Base-by-base conservation (phyloP, 1,140 invertebrate species). In the Aplysia californica region DNA sequence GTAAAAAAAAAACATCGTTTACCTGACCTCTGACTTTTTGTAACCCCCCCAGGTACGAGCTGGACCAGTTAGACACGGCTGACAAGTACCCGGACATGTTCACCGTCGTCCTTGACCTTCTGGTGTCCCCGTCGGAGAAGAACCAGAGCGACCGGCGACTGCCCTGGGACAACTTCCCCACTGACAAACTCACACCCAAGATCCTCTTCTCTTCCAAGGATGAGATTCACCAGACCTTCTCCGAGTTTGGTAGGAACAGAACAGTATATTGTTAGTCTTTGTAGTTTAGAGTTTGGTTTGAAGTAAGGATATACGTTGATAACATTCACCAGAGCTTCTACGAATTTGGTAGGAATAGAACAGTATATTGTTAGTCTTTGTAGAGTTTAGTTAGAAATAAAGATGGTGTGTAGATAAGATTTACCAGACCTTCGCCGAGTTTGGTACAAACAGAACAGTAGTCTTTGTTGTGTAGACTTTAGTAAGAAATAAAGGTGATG, bases 1-100 rank as follows among this genome's bases (percentile, higher is more conserved):
- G n/a, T n/a, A n/a, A n/a, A n/a, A n/a, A n/a, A n/a, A n/a, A n/a
- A n/a, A n/a, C n/a, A n/a, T n/a, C n/a, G n/a, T n/a, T n/a, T n/a
- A n/a, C n/a, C n/a, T n/a, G n/a, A n/a, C n/a, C n/a, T n/a, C n/a
- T n/a, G n/a, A n/a, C n/a, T n/a, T n/a, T n/a, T n/a, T n/a, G n/a
- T n/a, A n/a, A n/a, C n/a, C n/a, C n/a, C n/a, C n/a, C n/a, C 83
- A 95, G 93, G 79, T 92, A 92, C 77, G 95, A 96, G 84, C 90
- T 96, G 75, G 95, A 96, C 89, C 94, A 95, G 78, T 89, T 96
- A 56, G 93, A 94, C 5, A 92, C 93, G 2, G 91, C 93, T 31
- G 96, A 97, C 78, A 94, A 95, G 83, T 95, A 96, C 85, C 94
- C 95, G 0, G 93, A 94, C 1, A 92, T 93, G 79, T 96, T 97